Evolutionary conservation across 2,113 vertebrate genomes (phyloP).

Genomic region (Agapornis roseicollis): DNA sequence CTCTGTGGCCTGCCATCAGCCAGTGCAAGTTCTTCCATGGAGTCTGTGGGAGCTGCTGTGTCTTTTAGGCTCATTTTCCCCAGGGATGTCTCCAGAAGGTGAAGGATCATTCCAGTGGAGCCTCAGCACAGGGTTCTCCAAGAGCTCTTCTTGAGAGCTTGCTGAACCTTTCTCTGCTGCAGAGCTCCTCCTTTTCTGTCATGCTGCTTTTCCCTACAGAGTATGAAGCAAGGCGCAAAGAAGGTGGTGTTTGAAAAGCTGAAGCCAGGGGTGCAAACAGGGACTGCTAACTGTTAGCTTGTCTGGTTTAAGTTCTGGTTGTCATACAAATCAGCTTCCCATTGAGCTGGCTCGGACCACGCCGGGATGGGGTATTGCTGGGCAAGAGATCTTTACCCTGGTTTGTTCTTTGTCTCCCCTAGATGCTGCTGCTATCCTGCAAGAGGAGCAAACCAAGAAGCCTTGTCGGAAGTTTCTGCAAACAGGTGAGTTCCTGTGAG

Average conservation of each 20-base stretch:
- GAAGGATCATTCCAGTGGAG: neutral
- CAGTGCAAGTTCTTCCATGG: neutral
- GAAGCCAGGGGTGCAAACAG: neutral
- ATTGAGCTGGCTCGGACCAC: neutral
- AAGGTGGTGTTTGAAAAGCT: neutral
- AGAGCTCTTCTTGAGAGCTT: neutral
- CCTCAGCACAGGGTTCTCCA: neutral
- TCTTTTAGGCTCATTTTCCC: neutral
- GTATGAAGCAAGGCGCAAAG: neutral
- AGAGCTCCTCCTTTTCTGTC: neutral
- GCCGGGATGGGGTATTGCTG: accelerated
- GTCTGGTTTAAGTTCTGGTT: neutral
- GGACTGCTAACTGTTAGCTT: neutral
- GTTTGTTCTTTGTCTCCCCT: neutral
- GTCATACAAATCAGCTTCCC: neutral
- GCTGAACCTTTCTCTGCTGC: neutral
- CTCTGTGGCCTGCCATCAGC: neutral
- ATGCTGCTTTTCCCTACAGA: neutral
- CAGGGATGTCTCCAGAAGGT: accelerated
- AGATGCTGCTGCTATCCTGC: conserved; percentile 79
- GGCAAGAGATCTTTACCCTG: neutral
- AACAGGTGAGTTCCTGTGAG: conserved; percentile 62
- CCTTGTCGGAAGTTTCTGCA: conserved; percentile 81
- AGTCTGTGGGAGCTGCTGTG: neutral
- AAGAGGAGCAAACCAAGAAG: conserved; percentile 81